phyloP scores from a whole-genome alignment of 2,113 vertebrate genomes.

The Myiopsitta monachus region DNA sequence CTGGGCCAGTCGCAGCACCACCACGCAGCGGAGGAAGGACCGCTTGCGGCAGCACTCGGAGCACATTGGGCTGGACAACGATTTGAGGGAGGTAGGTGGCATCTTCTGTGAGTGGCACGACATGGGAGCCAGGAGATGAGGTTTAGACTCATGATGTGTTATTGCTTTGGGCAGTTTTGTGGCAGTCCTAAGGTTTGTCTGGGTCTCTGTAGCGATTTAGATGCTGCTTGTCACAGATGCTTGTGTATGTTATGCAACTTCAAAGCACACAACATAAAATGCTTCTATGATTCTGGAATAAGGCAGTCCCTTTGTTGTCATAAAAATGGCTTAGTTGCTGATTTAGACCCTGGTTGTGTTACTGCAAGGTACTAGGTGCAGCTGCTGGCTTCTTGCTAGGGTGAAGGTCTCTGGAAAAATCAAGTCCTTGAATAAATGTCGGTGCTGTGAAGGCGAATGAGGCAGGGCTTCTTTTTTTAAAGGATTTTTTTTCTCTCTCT shows the following conservation, averaged over 20 bases:
- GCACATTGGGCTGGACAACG: slow-evolving; percentile 83
- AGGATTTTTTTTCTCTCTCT: neutral
- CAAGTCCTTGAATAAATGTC: neutral
- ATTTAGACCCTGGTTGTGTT: fast-evolving
- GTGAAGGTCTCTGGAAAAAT: neutral
- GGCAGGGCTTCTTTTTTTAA: neutral
- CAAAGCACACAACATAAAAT: neutral
- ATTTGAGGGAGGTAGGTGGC: slow-evolving; percentile 85
- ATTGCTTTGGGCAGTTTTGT: neutral
- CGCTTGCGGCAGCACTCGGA: slow-evolving; percentile 81
- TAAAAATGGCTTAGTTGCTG: neutral
- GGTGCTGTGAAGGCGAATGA: fast-evolving
- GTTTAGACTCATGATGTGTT: neutral
- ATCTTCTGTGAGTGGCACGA: fast-evolving
- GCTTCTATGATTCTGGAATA: neutral
- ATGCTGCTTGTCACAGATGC: fast-evolving
- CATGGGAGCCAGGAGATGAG: neutral
- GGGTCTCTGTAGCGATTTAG: neutral
- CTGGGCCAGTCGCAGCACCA: slow-evolving; percentile 86
- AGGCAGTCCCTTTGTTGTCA: neutral
- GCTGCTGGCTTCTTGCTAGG: neutral
- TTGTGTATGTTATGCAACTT: neutral
- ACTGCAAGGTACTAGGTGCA: neutral
- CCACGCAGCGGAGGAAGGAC: slow-evolving; percentile 83
- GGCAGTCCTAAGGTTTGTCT: neutral